Evolutionary conservation across 2,888 invertebrate genomes (phyloP).

Genomic region (Cephus runcator): DNA sequence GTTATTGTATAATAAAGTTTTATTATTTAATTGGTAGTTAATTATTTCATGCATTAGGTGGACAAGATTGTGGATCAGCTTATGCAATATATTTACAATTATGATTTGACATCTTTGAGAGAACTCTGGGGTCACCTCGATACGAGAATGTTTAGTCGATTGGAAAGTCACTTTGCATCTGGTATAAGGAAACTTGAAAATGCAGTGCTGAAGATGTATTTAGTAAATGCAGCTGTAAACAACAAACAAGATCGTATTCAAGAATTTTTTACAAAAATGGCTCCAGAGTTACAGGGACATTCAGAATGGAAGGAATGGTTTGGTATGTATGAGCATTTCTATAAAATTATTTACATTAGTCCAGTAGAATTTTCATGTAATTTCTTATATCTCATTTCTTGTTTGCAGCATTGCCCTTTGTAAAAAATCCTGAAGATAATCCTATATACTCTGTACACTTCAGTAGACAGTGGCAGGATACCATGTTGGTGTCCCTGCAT

Average conservation of each 20-base stretch:
- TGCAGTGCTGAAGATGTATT: conserved; percentile 87
- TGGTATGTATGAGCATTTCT: conserved; percentile 69
- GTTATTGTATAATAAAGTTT: too few species aligned
- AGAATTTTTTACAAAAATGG: conserved; percentile 90
- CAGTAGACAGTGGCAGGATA: conserved; percentile 95
- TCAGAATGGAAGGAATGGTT: conserved; percentile 98
- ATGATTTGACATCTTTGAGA: conserved; percentile 82
- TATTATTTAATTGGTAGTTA: too few species aligned
- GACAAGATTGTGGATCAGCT: conserved; percentile 91
- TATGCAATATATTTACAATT: conserved; percentile 76
- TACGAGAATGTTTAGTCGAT: conserved; percentile 84
- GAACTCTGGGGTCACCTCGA: conserved; percentile 94
- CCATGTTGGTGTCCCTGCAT: conserved; percentile 87
- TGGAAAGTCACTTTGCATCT: conserved; percentile 85
- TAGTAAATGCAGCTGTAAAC: conserved; percentile 86
- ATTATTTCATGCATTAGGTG: conserved; percentile 60
- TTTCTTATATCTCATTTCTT: conserved; percentile 15
- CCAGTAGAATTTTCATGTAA: conserved; percentile 1
- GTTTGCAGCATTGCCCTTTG: conserved; percentile 84
- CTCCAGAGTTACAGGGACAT: conserved; percentile 87
- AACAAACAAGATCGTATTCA: conserved; percentile 86
- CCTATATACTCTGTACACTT: conserved; percentile 89
- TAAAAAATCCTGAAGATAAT: conserved; percentile 92
- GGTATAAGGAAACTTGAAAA: conserved; percentile 88
- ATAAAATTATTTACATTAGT: not conserved